These are phyloP conservation scores for Vombatus ursinus DNA, from an alignment of 2,113 vertebrate genomes.

Conservation along the genomic window DNA sequence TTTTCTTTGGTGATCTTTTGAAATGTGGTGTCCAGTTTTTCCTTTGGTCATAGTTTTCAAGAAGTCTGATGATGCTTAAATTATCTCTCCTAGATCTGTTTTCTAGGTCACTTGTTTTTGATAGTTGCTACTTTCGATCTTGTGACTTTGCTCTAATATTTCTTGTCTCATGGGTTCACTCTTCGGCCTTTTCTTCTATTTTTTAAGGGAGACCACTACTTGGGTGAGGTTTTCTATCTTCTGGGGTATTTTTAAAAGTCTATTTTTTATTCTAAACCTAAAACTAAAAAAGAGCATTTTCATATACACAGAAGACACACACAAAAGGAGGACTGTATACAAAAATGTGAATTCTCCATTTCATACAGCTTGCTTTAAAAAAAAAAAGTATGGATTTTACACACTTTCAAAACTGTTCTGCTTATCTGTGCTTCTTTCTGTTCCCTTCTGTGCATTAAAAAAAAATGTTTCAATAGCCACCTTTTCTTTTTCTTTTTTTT, in stretches of 20 bases:
- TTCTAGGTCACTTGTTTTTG: neutral
- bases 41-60: neutral
- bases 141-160: neutral
- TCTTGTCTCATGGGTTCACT: neutral
- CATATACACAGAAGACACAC: neutral
- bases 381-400: neutral
- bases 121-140: neutral
- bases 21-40: neutral
- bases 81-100: neutral
- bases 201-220: neutral
- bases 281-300: neutral
- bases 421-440: neutral
- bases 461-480: neutral
- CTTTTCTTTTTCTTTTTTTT: too few relatives aligned
- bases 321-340: neutral
- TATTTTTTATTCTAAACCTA: neutral
- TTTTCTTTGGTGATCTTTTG: neutral
- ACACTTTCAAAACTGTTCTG: neutral
- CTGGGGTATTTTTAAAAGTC: neutral
- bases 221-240: neutral
- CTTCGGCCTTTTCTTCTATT: neutral
- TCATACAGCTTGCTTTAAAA: neutral
- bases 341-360: neutral
- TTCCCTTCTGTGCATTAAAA: neutral
- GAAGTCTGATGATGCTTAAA: neutral